phyloP scores from a whole-genome alignment of 2,113 vertebrate genomes.

The Dasypus novemcinctus region DNA sequence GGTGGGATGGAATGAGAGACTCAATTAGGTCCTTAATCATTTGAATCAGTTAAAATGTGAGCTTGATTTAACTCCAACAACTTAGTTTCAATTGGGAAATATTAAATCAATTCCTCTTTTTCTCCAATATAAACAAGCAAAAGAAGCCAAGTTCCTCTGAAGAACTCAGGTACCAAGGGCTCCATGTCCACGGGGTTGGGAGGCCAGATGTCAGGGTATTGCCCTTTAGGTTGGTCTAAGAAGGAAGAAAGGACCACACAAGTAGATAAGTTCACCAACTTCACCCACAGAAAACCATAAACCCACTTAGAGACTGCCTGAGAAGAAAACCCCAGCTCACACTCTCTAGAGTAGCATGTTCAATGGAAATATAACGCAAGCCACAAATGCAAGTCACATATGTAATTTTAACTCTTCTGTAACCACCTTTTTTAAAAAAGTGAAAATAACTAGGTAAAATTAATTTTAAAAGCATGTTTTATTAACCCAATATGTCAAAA shows the following conservation, averaged over 20 bases:
- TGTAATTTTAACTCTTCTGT: neutral
- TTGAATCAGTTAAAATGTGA: neutral
- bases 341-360: neutral
- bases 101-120: neutral
- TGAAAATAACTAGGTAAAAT: neutral
- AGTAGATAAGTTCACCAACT: neutral
- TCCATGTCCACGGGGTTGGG: neutral
- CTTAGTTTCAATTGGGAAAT: neutral
- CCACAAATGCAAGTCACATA: neutral
- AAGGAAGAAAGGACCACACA: neutral
- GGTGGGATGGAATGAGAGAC: neutral
- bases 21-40: neutral
- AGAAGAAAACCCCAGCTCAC: neutral
- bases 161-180: neutral
- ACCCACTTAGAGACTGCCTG: neutral
- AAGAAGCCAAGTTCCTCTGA: neutral
- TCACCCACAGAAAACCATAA: neutral
- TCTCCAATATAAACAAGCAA: neutral
- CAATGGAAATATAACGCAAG: neutral
- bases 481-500: neutral
- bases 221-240: slow-evolving; percentile 21
- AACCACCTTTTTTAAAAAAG: neutral
- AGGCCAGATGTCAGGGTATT: neutral
- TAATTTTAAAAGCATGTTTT: slow-evolving; percentile 15
- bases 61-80: neutral